A percentile compares a stretch with the other conserved stretches of the same genome.
These are phyloP conservation scores for Tromatobia lineatoria DNA, from an alignment of 2,888 invertebrate species.

Conservation along the genomic window DNA sequence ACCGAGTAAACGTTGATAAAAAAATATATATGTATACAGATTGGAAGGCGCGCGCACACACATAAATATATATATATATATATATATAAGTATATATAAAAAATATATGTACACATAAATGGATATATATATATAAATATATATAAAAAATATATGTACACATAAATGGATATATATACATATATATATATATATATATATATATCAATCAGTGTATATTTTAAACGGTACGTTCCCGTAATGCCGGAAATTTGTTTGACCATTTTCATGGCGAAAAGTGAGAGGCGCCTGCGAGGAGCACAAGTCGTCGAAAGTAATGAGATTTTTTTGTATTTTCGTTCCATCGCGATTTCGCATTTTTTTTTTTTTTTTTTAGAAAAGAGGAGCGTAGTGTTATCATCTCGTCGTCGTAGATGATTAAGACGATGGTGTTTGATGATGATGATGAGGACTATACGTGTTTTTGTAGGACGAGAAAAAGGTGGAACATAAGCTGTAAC, in stretches of 20 bases:
- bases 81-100: conserved; percentile 58
- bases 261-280: conserved; percentile 59
- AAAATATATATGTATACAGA: conserved; percentile 78
- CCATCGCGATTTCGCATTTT: conserved; percentile 47
- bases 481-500: conserved; percentile 84
- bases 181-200: conserved; percentile 60
- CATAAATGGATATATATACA: conserved; percentile 69
- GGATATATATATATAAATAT: conserved; percentile 66
- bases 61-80: conserved; percentile 67
- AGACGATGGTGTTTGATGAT: conserved; percentile 56
- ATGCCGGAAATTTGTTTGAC: conserved; percentile 71
- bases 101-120: conserved; percentile 67
- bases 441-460: conserved; percentile 64
- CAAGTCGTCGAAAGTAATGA: conserved; percentile 69
- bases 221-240: conserved; percentile 80
- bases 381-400: conserved; percentile 57
- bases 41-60: conserved; percentile 75
- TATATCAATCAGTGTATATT: conserved; percentile 79
- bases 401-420: conserved; percentile 53
- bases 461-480: conserved; percentile 68
- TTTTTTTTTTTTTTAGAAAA: too few relatives aligned
- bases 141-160: conserved; percentile 62
- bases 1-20: conserved; percentile 79
- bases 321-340: conserved; percentile 35
- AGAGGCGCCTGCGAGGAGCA: conserved; percentile 70